Base-by-base conservation (phyloP, 1,140 invertebrate species). In the Maconellicoccus hirsutus region DNA sequence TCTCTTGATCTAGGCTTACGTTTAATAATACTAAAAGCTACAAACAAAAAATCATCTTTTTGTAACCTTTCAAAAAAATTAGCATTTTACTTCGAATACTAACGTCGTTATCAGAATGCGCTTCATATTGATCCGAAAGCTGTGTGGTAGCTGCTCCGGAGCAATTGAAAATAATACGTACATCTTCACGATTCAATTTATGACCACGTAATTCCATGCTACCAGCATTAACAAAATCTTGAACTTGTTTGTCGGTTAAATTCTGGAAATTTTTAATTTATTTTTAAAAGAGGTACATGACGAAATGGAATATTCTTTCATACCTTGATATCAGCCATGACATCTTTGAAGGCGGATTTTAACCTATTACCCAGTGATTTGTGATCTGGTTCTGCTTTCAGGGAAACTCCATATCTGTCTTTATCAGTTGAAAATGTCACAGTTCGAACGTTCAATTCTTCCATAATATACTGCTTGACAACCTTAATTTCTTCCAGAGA, bases 341-440 rank as follows among this genome's bases (percentile, higher is more conserved):
- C 89, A 21, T 85, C 83, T 82, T 98, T 98, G 74, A 97, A 94
- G 74, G 92, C 90, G 0, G 87, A 87, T 80, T 96, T 95, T 14
- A 96, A 81, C 71, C 93, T 83, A n/a, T 86, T 83, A 1, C 96
- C 97, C 0, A 99, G 83, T 3, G 83, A 81, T 80, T 89, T 90
- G 77, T 89, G 86, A 81, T 99, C 94, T 0, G 96, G 94, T 78
- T 98, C 94, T 1, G 95, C 96, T 77, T 88, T 85, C 23, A 99
- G 79, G n/a, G 86, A 86, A 19, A 99, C 93, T 14, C 95, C 94
- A 81, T 96, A 99, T 74, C 90, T 91, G 70, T 89, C 83, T 79
- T 98, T 98, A 76, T 99, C 92, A 12, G 86, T 88, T 14, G 94
- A 96, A 0, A 94, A 83, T 0, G 89, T 92, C n/a, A 99, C 78